A percentile compares a stretch with the other conserved stretches of the same genome.
Conservation (phyloP, 1,140 invertebrate genomes). For the Phymastichus coffea region DNA sequence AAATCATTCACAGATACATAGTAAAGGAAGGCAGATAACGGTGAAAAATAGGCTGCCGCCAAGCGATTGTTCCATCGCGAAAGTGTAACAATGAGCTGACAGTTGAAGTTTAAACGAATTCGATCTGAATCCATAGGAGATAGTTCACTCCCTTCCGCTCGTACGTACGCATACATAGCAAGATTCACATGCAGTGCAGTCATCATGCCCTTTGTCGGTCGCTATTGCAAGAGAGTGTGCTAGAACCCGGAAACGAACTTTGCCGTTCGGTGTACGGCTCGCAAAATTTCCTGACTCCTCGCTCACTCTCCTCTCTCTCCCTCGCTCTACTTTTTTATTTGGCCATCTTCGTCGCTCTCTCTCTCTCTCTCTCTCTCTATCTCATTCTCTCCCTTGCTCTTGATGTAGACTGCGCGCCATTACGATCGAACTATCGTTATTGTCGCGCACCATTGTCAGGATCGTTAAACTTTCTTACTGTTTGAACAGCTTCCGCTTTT, state of each 20-base stretch:
- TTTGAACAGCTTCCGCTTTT: not conserved
- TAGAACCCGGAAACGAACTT: constrained; percentile 25
- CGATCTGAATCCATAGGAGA: no score
- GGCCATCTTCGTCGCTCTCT: not conserved
- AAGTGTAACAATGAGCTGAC: no score
- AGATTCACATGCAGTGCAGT: constrained; percentile 15
- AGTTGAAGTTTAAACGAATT: no score
- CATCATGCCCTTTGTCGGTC: constrained; percentile 13
- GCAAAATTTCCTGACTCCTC: constrained; percentile 18
- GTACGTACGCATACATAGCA: no score
- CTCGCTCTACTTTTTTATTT: not conserved
- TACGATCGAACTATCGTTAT: constrained; percentile 25
- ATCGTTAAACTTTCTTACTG: constrained; percentile 28
- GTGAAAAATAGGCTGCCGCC: no score
- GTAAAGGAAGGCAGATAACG: no score
- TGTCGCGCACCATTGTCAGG: constrained; percentile 7
- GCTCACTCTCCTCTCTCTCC: not conserved
- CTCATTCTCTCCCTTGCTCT: not conserved
- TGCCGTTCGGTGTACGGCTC: constrained; percentile 5
- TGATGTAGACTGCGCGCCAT: not conserved
- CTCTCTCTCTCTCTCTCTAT: not conserved
- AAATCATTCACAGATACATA: no score
- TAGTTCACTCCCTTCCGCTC: no score
- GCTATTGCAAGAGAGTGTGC: constrained; percentile 1
- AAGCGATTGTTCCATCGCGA: no score